Evolutionary conservation across 2,888 invertebrate genomes (phyloP), one percentile per base, ranked within the genome.

Genomic region (Cephus spinipes): DNA sequence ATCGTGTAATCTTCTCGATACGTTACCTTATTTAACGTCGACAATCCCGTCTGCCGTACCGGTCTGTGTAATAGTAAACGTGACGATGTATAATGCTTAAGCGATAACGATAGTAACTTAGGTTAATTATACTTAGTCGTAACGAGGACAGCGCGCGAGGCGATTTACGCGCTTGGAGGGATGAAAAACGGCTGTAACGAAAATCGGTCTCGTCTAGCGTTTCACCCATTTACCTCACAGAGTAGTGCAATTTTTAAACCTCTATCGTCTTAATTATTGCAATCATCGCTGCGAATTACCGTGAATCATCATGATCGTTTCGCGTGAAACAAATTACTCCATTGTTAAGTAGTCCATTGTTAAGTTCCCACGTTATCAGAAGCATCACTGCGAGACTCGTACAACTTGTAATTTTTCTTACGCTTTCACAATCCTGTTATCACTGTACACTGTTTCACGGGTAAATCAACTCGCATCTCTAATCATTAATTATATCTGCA

Each of bases 121-220:
- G 75, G 75, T 79, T 79, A 77, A 75, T 79, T 81, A 69, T 80
- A 76, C 68, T 77, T 68, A 77, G 77, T 73, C 55, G 69, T 77
- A 77, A 79, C 32, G 79, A 75, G 68, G 76, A 78, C 74, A 71
- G 73, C 55, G 32, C 75, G 73, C 74, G 68, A 75, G 35, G 40
- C 69, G 71, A 73, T 30, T 40, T 69, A 75, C 31, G 77, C 73
- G 73, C 40, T 69, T 30, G 77, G 55, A 55, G 34, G 73, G 55
- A 73, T 31, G 73, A 35, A 33, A 73, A 35, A 77, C 30, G 40
- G 36, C 76, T 71, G 68, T 77, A 75, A 75, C 69, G 71, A 79
- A 32, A 69, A 77, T 69, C 73, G 35, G 69, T 71, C 74, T 78
- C 74, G 75, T 71, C 68, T 11, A 73, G 68, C 78, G 77, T 69